These are phyloP conservation scores for Patiria miniata DNA, from an alignment of 35 echinoderm and acorn worm genomes.

Conservation along the genomic window DNA sequence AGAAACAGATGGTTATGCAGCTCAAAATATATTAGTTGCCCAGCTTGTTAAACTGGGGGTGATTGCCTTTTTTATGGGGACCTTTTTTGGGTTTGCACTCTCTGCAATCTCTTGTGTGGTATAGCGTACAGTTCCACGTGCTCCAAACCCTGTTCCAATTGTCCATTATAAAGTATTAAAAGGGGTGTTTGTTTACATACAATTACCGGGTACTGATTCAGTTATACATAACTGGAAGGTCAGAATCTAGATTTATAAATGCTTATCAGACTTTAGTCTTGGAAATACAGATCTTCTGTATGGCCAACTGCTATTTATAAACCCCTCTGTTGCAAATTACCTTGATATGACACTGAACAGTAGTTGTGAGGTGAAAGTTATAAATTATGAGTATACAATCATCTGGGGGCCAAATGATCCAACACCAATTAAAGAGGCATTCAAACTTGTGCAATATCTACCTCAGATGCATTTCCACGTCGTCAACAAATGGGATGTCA, in stretches of 20 bases:
- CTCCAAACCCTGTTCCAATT: background rate
- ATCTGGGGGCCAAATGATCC: background rate
- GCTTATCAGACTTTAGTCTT: too few species aligned
- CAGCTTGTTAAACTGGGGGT: background rate
- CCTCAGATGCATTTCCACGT: too few species aligned
- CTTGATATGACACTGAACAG: background rate
- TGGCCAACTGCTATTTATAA: background rate
- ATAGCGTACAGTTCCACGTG: background rate
- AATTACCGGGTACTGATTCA: too few species aligned
- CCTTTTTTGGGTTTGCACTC: background rate
- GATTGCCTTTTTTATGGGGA: background rate
- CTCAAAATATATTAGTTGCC: background rate
- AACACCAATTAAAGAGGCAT: background rate
- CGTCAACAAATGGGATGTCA: too few species aligned
- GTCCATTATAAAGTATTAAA: background rate
- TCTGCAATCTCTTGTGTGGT: background rate
- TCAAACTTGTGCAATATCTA: too few species aligned
- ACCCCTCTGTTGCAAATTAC: background rate
- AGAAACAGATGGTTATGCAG: background rate
- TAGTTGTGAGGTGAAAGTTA: background rate
- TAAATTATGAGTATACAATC: background rate
- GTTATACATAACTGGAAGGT: too few species aligned
- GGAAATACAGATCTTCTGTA: background rate
- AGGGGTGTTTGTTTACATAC: background rate
- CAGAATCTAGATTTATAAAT: too few species aligned